These are phyloP conservation scores for Malurus splendens DNA, from an alignment of 2,797 vertebrate genomes.

Conservation along the genomic window DNA sequence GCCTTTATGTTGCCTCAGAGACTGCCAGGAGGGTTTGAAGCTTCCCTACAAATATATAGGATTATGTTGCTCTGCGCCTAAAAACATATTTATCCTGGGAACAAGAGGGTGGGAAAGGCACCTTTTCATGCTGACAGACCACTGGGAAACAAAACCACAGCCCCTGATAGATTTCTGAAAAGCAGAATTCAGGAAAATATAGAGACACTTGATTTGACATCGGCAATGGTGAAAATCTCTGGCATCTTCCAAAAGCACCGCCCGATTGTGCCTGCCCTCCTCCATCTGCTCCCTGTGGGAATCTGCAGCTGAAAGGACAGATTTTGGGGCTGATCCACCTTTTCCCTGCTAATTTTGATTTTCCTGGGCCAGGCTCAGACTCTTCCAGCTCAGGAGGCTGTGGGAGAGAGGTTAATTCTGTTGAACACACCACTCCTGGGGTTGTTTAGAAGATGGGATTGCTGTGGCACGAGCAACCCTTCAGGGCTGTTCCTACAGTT, in stretches of 20 bases:
- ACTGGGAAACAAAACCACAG: constrained; percentile 2
- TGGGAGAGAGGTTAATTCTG: not conserved
- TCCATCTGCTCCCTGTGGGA: not conserved
- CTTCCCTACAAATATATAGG: constrained; percentile 15
- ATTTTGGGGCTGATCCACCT: not conserved
- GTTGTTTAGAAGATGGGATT: not conserved
- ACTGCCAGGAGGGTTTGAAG: constrained; percentile 23
- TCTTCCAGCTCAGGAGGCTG: not conserved
- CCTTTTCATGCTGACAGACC: constrained; percentile 19
- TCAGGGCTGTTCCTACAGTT: accelerated
- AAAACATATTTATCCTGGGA: constrained; percentile 45
- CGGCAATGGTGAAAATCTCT: not conserved
- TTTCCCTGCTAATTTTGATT: not conserved
- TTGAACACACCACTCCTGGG: not conserved
- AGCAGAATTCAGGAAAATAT: not conserved
- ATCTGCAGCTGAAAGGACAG: not conserved
- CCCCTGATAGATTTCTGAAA: not conserved
- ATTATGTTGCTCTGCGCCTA: constrained; percentile 2
- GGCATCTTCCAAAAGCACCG: not conserved
- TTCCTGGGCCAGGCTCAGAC: not conserved
- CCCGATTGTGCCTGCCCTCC: not conserved
- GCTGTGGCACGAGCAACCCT: not conserved
- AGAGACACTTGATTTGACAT: not conserved
- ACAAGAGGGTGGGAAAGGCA: not conserved
- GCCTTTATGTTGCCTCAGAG: not conserved